These are phyloP conservation scores for Halichoerus grypus DNA, from an alignment of 2,113 vertebrate genomes.

Conservation along the genomic window DNA sequence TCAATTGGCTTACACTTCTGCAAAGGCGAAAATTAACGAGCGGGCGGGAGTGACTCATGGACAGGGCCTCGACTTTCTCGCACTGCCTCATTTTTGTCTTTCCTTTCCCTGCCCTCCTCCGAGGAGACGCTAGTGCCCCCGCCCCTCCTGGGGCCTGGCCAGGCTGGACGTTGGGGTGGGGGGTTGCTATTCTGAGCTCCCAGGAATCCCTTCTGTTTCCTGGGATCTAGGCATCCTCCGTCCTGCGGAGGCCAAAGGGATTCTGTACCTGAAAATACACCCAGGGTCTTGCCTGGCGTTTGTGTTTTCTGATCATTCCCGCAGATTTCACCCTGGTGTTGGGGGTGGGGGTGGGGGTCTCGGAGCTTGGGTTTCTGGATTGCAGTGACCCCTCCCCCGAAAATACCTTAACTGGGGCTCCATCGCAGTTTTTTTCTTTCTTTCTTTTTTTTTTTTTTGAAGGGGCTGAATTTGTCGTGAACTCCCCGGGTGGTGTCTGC, in stretches of 20 bases:
- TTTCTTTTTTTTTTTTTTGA: background rate
- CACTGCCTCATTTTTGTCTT: background rate
- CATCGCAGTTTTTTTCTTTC: background rate
- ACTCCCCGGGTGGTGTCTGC: background rate
- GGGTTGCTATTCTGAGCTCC: background rate
- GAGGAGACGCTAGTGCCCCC: fast-evolving
- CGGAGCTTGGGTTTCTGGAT: background rate
- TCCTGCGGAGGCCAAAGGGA: background rate
- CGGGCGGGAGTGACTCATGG: conserved; percentile 60
- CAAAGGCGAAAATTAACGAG: conserved; percentile 59
- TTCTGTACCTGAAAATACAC: background rate
- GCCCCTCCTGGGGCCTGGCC: background rate
- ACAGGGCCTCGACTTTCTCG: background rate
- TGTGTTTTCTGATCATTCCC: background rate
- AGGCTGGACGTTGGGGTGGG: background rate
- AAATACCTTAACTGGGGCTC: background rate
- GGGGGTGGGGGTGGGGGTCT: background rate
- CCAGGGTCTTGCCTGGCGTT: fast-evolving
- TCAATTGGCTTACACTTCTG: conserved; percentile 55
- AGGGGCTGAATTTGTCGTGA: background rate
- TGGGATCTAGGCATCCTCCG: background rate
- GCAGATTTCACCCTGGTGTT: background rate
- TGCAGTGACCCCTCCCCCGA: fast-evolving
- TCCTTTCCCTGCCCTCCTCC: background rate
- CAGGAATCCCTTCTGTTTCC: background rate